Base-by-base conservation (phyloP, 2,797 vertebrate species). In the Ispidina picta region DNA sequence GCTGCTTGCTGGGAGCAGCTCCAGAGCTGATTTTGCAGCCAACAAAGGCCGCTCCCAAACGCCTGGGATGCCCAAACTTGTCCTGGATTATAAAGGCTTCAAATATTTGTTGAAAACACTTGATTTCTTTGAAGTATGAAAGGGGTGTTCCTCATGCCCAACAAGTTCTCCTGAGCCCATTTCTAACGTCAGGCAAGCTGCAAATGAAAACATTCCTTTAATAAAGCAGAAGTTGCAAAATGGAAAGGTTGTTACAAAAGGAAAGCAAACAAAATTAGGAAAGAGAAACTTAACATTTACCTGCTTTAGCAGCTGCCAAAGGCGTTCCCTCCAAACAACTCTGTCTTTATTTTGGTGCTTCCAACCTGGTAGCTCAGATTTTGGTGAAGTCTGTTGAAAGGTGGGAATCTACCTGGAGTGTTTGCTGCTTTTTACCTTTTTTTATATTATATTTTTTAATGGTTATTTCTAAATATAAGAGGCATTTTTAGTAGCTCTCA, bases 61-160 rank as follows among this genome's bases (percentile, higher is more conserved):
- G 5, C 64, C 12, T 29, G 66, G 56, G 71, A 46, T 93, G 94
- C 80, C 94, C 88, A 33, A 71, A 94, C 95, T 86, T 93, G 94
- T 70, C 86, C 18, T 37, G 68, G 74, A 73, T 91, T 89, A 66
- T 1, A 59, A 25, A 46, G 20, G 56, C 35, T 92, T 84, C 59
- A 84, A 70, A 68, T 33, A 55, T 79, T 82, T 79, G 75, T 89
- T 63, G 49, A 82, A 89, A 94, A 79, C n/a, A 46, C 18, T 5
- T 5, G 60, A 63, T 91, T 90, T 81, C 39, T 75, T 48, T 79
- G 71, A 64, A 64, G 44, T 12, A 23, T 17, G 23, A 48, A 80
- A 78, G 66, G 0, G 0, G 8, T 14, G 3, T 41, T 60, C n/a
- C 23, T 72, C 35, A 15, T 26, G 26, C 41, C 64, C 74, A 52